These are phyloP conservation scores for Abscondita cerata DNA, from an alignment of 2,888 invertebrate genomes.

Conservation along the genomic window DNA sequence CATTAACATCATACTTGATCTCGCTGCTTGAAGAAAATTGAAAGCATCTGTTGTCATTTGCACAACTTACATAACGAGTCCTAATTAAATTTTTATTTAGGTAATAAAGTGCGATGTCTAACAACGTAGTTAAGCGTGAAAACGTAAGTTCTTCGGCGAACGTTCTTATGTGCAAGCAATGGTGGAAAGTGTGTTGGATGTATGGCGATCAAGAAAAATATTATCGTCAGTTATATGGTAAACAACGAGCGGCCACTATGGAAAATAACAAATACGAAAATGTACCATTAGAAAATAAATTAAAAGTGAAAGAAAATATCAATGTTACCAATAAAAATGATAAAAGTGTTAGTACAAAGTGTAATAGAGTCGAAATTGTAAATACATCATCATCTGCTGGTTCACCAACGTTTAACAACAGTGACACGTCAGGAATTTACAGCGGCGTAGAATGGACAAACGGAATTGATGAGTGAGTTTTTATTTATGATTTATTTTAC, in stretches of 20 bases:
- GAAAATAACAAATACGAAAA: constrained; percentile 28
- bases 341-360: background rate
- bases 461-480: constrained; percentile 27
- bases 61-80: background rate
- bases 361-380: background rate
- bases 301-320: background rate
- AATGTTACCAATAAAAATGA: background rate
- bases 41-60: constrained; percentile 3
- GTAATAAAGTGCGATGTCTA: constrained; percentile 41
- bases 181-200: constrained; percentile 92
- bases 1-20: no score
- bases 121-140: constrained; percentile 52
- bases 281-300: constrained; percentile 2
- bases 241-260: constrained; percentile 32
- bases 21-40: no score
- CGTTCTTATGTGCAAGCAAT: constrained; percentile 83
- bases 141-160: constrained; percentile 65
- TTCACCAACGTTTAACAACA: constrained; percentile 18
- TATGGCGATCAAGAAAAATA: constrained; percentile 86
- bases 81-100: background rate
- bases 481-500: background rate
- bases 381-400: constrained; percentile 2
- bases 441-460: constrained; percentile 22
- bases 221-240: constrained; percentile 81
- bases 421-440: constrained; percentile 20